Evolutionary conservation across 2,888 invertebrate genomes (phyloP).

Genomic region (Atrina japonica): DNA sequence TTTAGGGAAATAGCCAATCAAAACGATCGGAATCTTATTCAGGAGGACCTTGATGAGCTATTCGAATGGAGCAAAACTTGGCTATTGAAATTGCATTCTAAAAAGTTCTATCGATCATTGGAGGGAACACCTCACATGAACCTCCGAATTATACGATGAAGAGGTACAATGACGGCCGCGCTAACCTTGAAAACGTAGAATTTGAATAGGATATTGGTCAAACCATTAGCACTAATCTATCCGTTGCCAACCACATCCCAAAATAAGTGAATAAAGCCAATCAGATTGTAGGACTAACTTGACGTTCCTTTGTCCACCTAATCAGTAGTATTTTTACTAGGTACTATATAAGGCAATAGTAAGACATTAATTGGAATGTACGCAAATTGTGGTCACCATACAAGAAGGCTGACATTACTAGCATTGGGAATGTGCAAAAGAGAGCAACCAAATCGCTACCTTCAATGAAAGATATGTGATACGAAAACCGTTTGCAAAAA

Average conservation of each 20-base stretch:
- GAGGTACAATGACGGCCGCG: neutral
- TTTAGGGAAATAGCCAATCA: slow-evolving; percentile 5
- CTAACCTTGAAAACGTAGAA: slow-evolving; percentile 12
- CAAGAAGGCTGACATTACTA: slow-evolving; percentile 23
- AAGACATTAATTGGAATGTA: no score
- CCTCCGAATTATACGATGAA: neutral
- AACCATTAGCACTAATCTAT: slow-evolving; percentile 21
- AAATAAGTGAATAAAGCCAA: slow-evolving; percentile 31
- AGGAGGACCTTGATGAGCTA: neutral
- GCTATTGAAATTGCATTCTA: slow-evolving; percentile 1
- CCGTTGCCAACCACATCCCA: slow-evolving; percentile 21
- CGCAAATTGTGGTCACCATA: slow-evolving; percentile 22
- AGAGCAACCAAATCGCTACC: slow-evolving; percentile 26
- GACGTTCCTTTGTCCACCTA: slow-evolving; percentile 17
- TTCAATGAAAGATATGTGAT: slow-evolving; percentile 12
- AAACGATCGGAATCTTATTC: slow-evolving; percentile 1
- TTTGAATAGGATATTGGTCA: slow-evolving; percentile 34
- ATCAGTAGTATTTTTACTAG: slow-evolving; percentile 21
- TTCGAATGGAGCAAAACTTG: neutral
- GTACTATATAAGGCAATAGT: no score
- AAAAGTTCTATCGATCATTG: neutral
- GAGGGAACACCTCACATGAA: neutral
- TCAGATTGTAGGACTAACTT: slow-evolving; percentile 19
- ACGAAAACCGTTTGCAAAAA: slow-evolving; percentile 19
- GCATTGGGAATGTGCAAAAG: slow-evolving; percentile 34